These are phyloP conservation scores for Drosophila paulistorum DNA, from an alignment of 1,140 invertebrate genomes.

Conservation along the genomic window DNA sequence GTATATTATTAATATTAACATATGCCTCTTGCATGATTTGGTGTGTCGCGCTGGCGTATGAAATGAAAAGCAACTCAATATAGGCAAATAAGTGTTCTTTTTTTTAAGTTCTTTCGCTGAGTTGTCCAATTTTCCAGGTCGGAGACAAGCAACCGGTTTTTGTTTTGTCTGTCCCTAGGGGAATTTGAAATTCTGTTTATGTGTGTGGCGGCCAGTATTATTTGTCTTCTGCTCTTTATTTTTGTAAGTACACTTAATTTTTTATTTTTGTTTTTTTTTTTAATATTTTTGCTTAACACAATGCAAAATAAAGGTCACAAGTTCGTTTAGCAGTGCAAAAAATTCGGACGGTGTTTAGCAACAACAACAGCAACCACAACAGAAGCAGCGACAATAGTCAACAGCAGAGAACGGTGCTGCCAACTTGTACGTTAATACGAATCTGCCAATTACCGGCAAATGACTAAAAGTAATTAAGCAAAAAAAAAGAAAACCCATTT, in stretches of 20 bases:
- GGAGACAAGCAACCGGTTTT: conserved; percentile 60
- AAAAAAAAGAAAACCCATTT: no score
- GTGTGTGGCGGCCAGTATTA: conserved; percentile 22
- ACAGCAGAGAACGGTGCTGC: conserved; percentile 6
- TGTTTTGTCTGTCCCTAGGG: conserved; percentile 19
- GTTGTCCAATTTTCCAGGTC: conserved; percentile 17
- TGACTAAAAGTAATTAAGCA: background rate
- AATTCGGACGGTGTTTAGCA: conserved; percentile 6
- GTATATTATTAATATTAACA: conserved; percentile 86
- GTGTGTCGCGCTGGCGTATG: conserved; percentile 60
- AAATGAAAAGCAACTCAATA: conserved; percentile 29
- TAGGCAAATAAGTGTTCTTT: conserved; percentile 19
- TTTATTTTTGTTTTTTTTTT: background rate
- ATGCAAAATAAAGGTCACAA: conserved; percentile 45
- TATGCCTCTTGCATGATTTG: conserved; percentile 84
- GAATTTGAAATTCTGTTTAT: conserved; percentile 33
- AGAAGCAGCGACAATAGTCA: background rate
- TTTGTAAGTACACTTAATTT: background rate
- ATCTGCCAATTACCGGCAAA: background rate
- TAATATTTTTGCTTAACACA: conserved; percentile 4
- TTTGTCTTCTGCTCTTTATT: conserved; percentile 10
- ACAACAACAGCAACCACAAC: background rate
- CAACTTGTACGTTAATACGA: background rate
- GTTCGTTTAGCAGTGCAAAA: conserved; percentile 48
- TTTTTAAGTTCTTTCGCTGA: conserved; percentile 22